Evolutionary conservation across 2,113 vertebrate genomes (phyloP).

Genomic region (Nesospiza acunhae): DNA sequence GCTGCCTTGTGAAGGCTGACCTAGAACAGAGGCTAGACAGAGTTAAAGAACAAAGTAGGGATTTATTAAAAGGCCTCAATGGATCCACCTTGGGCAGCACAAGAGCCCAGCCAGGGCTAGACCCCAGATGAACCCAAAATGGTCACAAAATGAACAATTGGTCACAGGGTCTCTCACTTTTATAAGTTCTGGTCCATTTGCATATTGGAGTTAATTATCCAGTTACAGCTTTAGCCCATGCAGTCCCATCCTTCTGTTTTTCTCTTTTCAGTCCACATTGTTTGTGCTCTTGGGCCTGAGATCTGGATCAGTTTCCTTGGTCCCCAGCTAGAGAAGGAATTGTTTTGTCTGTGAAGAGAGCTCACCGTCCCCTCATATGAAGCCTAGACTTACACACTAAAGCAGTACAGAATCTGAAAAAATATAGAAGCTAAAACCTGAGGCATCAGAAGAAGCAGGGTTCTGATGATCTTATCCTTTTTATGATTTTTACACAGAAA

Average conservation of each 20-base stretch:
- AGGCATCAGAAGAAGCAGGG: background rate
- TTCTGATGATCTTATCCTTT: background rate
- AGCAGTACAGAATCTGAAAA: background rate
- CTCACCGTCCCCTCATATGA: background rate
- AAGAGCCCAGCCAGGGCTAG: background rate
- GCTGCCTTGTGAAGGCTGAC: background rate
- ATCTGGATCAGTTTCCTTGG: background rate
- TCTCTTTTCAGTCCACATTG: background rate
- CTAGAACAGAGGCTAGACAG: background rate
- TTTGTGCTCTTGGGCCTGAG: background rate
- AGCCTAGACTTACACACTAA: background rate
- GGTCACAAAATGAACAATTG: background rate
- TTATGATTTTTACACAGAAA: background rate
- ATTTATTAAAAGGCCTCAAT: background rate
- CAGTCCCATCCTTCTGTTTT: background rate
- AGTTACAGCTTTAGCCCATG: accelerated
- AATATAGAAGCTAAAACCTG: background rate
- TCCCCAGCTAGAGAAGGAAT: background rate
- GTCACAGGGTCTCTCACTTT: background rate
- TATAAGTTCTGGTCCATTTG: background rate
- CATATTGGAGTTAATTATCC: background rate
- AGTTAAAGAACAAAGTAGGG: background rate
- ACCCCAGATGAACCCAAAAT: background rate
- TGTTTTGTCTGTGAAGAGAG: background rate
- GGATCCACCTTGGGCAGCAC: background rate